A percentile compares a stretch with the other conserved stretches of the same genome.
Conservation (phyloP, 2,113 vertebrate species). For the Canis aureus region DNA sequence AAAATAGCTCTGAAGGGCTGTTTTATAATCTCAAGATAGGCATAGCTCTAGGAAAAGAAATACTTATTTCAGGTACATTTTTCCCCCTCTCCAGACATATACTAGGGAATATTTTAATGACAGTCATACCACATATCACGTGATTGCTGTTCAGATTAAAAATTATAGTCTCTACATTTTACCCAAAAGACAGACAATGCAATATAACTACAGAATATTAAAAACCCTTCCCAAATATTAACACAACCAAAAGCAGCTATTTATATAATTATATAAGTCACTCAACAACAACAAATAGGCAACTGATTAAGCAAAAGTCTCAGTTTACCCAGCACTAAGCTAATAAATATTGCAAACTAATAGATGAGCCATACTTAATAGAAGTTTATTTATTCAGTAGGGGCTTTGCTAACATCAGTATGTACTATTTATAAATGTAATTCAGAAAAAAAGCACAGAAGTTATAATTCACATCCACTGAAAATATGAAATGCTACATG, state of each 20-base stretch:
- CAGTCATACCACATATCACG: neutral
- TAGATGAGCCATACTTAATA: neutral
- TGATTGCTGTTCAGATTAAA: constrained; percentile 33
- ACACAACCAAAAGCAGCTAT: neutral
- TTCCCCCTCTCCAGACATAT: neutral
- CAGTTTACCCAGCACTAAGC: constrained; percentile 33
- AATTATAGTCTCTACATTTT: neutral
- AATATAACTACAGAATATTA: neutral
- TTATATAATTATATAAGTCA: constrained; percentile 12
- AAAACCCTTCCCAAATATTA: constrained; percentile 28
- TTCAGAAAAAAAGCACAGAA: constrained; percentile 40
- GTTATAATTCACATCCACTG: neutral
- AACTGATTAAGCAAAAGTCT: neutral
- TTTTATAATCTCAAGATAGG: constrained; percentile 51
- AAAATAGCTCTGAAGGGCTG: constrained; percentile 36
- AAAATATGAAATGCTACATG: constrained; percentile 35
- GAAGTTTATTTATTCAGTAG: constrained; percentile 13
- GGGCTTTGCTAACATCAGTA: neutral
- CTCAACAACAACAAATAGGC: neutral
- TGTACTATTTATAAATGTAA: neutral
- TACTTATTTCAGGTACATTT: neutral
- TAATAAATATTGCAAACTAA: constrained; percentile 10
- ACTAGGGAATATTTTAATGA: constrained; percentile 45
- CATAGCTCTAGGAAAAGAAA: neutral
- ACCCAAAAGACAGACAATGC: neutral